Conservation (phyloP, 2,888 invertebrate species). For the Athalia cordata region DNA sequence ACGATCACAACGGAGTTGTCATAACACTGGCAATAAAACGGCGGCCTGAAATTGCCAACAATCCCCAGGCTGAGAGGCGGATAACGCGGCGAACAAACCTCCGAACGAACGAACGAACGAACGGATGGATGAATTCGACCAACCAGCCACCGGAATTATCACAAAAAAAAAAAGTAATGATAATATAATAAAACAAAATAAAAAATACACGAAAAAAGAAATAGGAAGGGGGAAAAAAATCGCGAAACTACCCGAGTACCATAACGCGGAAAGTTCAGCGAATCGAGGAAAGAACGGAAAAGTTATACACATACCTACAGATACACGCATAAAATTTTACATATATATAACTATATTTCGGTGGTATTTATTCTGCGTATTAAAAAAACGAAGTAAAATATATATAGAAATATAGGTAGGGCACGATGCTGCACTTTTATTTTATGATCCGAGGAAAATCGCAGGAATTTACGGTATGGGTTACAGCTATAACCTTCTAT, state of each 20-base stretch:
- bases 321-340: background rate
- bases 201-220: background rate
- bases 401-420: background rate
- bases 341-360: background rate
- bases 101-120: background rate
- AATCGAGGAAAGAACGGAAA: background rate
- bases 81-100: background rate
- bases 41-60: conserved; percentile 37
- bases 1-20: conserved; percentile 48
- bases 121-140: background rate
- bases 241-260: conserved; percentile 7
- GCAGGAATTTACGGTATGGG: too few species aligned
- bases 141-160: background rate
- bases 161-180: conserved; percentile 5
- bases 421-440: background rate
- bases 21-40: conserved; percentile 40
- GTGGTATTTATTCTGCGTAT: background rate
- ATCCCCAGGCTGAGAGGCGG: conserved; percentile 15
- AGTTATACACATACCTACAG: background rate
- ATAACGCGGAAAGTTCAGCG: conserved; percentile 31
- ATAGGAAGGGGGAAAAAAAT: background rate
- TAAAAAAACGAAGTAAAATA: background rate
- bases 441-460: too few species aligned
- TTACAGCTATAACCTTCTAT: too few species aligned
- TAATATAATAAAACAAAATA: background rate